phyloP scores from a whole-genome alignment of 2,113 vertebrate species.

The Sminthopsis crassicaudata region DNA sequence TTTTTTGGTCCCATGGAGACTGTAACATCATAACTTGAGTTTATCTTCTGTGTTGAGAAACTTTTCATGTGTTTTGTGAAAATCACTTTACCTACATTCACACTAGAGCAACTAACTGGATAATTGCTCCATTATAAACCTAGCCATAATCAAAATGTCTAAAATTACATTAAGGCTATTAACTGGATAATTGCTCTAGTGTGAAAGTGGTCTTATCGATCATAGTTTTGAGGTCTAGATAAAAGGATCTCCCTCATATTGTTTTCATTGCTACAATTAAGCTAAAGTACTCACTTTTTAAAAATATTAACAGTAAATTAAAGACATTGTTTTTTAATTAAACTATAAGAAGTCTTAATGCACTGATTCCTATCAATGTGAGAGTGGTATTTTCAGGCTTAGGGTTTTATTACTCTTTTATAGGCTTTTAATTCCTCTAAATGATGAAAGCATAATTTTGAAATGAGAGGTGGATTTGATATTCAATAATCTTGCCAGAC shows the following conservation, averaged over 20 bases:
- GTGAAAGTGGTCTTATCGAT: not conserved
- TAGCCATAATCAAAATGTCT: not conserved
- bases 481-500: not conserved
- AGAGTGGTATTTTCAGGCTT: not conserved
- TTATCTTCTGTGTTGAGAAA: not conserved
- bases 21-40: not conserved
- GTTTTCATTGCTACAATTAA: not conserved
- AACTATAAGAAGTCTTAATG: not conserved
- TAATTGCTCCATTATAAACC: not conserved
- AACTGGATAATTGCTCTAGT: not conserved
- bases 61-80: not conserved
- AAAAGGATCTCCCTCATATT: not conserved
- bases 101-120: not conserved
- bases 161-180: not conserved
- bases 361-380: not conserved
- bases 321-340: slow-evolving; percentile 1
- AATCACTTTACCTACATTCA: not conserved
- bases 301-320: not conserved
- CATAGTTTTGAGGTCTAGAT: not conserved
- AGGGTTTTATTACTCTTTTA: slow-evolving; percentile 1
- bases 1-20: not conserved
- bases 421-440: not conserved
- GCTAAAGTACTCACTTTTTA: not conserved
- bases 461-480: not conserved
- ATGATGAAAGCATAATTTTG: not conserved